Evolutionary conservation across 64 coral and sea anemone species (phyloP), one percentile per base, ranked within the genome.

Genomic region (Cladopsammia gracilis): DNA sequence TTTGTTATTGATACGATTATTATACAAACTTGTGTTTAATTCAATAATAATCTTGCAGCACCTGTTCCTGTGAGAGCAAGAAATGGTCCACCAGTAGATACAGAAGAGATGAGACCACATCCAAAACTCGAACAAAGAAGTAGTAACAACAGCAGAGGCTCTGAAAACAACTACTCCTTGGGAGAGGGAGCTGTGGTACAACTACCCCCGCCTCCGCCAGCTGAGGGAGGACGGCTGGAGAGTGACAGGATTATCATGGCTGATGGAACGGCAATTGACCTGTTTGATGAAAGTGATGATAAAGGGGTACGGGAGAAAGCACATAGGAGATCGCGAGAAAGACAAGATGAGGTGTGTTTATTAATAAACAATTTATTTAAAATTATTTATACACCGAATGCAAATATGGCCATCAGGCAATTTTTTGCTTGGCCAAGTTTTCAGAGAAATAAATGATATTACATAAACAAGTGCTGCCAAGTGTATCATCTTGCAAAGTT

Each of bases 201-300:
- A 20, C 71, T 94, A 13, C 96, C 92, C 49, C 42, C 66, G 6
- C 96, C 92, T 34, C 42, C 66, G 6, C 34, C 62, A 6, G 70
- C 90, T 58, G 88, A 88, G 23, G 95, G 95, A 76, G 96, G 96
- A 2, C 59, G 96, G 78, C 46, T 98, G 26, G 96, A 98, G 53
- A 52, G 79, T 42, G 96, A 98, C 49, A 76, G 96, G 80, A 98
- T 98, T 42, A 93, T 98, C 34, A 91, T 98, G 92, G 96, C 92
- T 24, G 96, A 98, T 75, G 96, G 96, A 10, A 98, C 96, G 53
- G 96, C 96, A 5, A 98, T 98, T 51, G 88, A 94, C 59, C 73
- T 98, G 50, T 98, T 98, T 84, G 96, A 98, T 47, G 85, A 94
- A 48, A 93, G 91, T 62, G 82, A 91, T 20, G 96, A 98, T 64